Evolutionary conservation across 1,140 invertebrate genomes (phyloP).

Genomic region (Trissolcus basalis): DNA sequence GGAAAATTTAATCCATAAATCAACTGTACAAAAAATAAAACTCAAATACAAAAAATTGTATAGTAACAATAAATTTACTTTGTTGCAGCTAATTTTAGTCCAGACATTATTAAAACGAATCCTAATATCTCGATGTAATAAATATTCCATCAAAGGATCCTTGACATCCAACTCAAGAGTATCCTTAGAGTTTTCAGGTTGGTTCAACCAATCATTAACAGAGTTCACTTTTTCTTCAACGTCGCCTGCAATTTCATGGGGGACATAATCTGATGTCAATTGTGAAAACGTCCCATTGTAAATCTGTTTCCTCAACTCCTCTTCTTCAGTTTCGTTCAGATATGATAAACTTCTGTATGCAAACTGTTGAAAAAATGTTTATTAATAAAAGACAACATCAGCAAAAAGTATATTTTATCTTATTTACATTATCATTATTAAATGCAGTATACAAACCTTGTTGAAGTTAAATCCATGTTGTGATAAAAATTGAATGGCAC

Average conservation of each 20-base stretch:
- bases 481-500: constrained; percentile 80
- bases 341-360: constrained; percentile 82
- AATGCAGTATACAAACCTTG: constrained; percentile 77
- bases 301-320: constrained; percentile 65
- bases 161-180: constrained; percentile 46
- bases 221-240: constrained; percentile 65
- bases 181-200: constrained; percentile 53
- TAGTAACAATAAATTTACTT: constrained; percentile 59
- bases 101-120: constrained; percentile 75
- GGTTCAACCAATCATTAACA: constrained; percentile 71
- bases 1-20: constrained; percentile 2
- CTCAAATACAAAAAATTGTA: background rate
- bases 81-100: constrained; percentile 61
- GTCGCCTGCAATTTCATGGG: constrained; percentile 71
- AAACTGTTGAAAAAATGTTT: constrained; percentile 74
- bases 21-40: background rate
- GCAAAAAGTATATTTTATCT: too few relatives aligned
- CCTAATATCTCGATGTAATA: constrained; percentile 77
- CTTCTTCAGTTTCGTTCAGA: constrained; percentile 77
- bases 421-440: too few relatives aligned
- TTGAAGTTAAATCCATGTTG: constrained; percentile 84
- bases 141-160: constrained; percentile 66
- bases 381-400: background rate
- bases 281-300: constrained; percentile 51
- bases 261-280: constrained; percentile 59